Evolutionary conservation across 2,888 invertebrate genomes (phyloP), one percentile per base, ranked within the genome.

Genomic region (Oithona nana): DNA sequence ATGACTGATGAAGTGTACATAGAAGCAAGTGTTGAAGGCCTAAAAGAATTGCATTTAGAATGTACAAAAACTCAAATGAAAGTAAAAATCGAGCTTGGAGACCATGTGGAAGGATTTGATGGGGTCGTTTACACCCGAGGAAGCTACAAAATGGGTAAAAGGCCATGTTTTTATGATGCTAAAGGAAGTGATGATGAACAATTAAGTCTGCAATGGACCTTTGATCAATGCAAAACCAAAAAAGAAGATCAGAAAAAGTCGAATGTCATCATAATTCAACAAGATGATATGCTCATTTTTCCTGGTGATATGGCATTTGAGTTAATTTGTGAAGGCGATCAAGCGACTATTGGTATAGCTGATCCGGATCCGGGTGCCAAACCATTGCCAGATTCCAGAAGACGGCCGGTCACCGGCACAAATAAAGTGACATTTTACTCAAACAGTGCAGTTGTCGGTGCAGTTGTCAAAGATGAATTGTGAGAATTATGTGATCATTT

Each of bases 241-340:
- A 74, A 77, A 66, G 76, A 76, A 28, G 66, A 76, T 75, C 74
- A 78, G 63, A 77, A 76, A 16, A 77, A 79, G 50, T 77, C 77
- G 0, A 81, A 81, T 67, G 77, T 80, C 54, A 75, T 82, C 28
- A 78, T 82, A 2, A 74, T 82, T 57, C 82, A 82, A 70, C 80
- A 82, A 67, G 82, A 82, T 71, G 80, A 81, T 57, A 80, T 80
- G 67, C 70, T 81, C 20, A 78, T 81, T 64, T 80, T 80, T 66
- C 80, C 81, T 0, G 81, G 81, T 1, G 81, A 81, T 69, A 79
- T 81, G 3, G 82, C 82, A 48, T 81, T 82, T 69, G 78, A 78
- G 16, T 69, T 82, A 65, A 79, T 80, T 70, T 82, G 82, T 66
- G 50, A 24, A 26, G n/a, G 22, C 1, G 13, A 22, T 22, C 29